These are phyloP conservation scores for Eristalis pertinax DNA, from an alignment of 2,888 invertebrate species.

Conservation along the genomic window DNA sequence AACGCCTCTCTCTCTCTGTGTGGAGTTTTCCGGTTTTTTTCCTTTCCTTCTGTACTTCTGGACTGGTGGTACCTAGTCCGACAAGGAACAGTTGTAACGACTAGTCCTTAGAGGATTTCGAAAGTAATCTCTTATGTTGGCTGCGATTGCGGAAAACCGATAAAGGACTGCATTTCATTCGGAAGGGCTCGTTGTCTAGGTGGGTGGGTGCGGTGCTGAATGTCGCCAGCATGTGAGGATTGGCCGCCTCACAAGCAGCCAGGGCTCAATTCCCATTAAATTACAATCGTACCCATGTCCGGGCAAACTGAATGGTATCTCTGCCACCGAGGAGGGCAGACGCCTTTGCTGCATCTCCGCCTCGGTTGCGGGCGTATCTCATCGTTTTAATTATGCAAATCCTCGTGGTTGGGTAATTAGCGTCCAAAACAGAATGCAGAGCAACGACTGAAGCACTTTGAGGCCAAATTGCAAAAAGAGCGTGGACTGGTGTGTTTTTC, in stretches of 20 bases:
- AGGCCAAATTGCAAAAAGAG: background rate
- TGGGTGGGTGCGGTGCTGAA: constrained; percentile 26
- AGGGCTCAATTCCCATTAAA: constrained; percentile 65
- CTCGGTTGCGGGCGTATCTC: constrained; percentile 14
- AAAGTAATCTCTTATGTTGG: constrained; percentile 71
- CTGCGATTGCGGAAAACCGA: constrained; percentile 68
- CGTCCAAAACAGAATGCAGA: constrained; percentile 39
- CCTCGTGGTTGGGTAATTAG: constrained; percentile 63
- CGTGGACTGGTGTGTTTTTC: background rate
- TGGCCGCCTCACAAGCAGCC: constrained; percentile 15
- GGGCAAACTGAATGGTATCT: constrained; percentile 52
- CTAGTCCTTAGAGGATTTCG: constrained; percentile 69
- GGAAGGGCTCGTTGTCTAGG: background rate
- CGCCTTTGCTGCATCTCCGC: constrained; percentile 28
- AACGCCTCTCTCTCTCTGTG: background rate
- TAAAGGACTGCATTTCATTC: constrained; percentile 67
- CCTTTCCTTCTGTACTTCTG: background rate
- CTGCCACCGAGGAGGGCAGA: background rate
- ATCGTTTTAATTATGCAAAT: constrained; percentile 70
- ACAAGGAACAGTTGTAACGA: constrained; percentile 59
- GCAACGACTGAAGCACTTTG: background rate
- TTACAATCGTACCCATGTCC: constrained; percentile 65
- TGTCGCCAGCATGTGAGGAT: constrained; percentile 63
- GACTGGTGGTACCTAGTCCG: constrained; percentile 14
- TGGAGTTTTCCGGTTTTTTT: constrained; percentile 1